A percentile compares a stretch with the other conserved stretches of the same genome.
Conservation (phyloP, 2,113 vertebrate species). For the Cephalopholis sonnerati region DNA sequence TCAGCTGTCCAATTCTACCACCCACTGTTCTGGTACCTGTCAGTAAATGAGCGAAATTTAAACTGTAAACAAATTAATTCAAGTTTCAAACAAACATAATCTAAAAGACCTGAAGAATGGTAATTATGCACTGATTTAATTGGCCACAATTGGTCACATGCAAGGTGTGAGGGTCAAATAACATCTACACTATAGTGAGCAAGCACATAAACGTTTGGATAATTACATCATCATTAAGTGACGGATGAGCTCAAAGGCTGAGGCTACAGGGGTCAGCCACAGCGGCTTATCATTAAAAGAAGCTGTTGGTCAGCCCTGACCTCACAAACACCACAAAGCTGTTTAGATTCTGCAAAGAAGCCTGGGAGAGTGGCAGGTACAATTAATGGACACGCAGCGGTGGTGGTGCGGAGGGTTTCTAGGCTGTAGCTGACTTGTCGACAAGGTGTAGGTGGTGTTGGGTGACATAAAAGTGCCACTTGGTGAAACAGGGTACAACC, state of each 20-base stretch:
- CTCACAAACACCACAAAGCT: constrained; percentile 21
- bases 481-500: constrained; percentile 24
- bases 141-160: not conserved
- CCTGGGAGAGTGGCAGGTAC: not conserved
- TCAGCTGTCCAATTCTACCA: not conserved
- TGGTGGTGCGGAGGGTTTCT: constrained; percentile 9
- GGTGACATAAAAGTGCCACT: constrained; percentile 43
- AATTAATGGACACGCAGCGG: constrained; percentile 16
- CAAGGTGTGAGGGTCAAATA: not conserved
- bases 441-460: constrained; percentile 14
- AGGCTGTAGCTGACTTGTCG: constrained; percentile 11
- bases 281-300: constrained; percentile 29
- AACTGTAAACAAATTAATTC: not conserved
- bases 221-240: constrained; percentile 46
- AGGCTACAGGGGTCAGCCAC: constrained; percentile 19
- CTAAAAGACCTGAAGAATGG: too few species aligned
- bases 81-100: not conserved
- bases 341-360: not conserved
- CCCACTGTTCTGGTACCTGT: not conserved
- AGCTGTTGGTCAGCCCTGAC: constrained; percentile 17
- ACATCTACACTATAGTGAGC: too few species aligned
- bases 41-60: not conserved
- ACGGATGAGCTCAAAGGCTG: constrained; percentile 41
- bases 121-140: too few species aligned
- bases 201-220: not conserved